Percentiles rank a stretch among this genome's conserved stretches.
Conservation (phyloP, 2,888 invertebrate genomes). For the Chaitophorus viminalis region DNA sequence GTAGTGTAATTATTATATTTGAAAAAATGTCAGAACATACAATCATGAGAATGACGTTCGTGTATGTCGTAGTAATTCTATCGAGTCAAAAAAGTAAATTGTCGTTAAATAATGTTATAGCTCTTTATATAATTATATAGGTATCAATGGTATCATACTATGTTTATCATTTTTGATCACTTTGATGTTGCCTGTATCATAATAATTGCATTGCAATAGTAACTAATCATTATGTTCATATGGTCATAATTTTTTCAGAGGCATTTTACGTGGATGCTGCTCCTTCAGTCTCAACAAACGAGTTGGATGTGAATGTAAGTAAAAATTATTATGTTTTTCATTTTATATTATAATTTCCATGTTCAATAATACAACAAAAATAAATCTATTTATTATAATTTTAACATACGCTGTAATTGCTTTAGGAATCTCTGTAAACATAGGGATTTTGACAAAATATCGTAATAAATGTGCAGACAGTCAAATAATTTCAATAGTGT, state of each 20-base stretch:
- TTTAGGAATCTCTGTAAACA: too few species aligned
- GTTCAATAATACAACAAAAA: too few species aligned
- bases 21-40: background rate
- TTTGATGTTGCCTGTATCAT: background rate
- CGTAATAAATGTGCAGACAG: too few species aligned
- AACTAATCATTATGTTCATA: background rate
- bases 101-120: background rate
- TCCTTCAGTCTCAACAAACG: background rate
- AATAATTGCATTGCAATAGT: background rate
- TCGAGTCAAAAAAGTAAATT: background rate
- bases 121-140: too few species aligned
- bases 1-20: background rate
- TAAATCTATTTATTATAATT: too few species aligned
- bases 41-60: background rate
- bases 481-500: too few species aligned
- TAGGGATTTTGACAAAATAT: too few species aligned
- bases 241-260: background rate
- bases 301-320: slow-evolving; percentile 37
- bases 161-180: background rate
- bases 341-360: too few species aligned
- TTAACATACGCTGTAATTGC: too few species aligned
- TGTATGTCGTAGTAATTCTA: background rate
- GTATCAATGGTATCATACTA: too few species aligned
- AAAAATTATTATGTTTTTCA: background rate
- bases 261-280: slow-evolving; percentile 15